These are phyloP conservation scores for Agapornis canus DNA, from an alignment of 2,797 vertebrate species.

Conservation along the genomic window DNA sequence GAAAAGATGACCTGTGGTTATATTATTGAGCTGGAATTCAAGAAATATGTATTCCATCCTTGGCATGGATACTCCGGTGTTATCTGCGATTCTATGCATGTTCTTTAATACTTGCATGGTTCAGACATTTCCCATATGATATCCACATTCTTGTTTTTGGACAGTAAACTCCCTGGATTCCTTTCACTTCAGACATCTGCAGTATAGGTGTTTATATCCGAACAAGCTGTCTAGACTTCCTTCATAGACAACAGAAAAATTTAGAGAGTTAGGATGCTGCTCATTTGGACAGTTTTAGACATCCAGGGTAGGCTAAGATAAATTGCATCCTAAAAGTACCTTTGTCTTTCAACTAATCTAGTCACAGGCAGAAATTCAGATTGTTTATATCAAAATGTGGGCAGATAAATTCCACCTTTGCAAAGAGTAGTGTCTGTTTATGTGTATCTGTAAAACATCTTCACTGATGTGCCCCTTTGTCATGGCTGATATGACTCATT, in stretches of 20 bases:
- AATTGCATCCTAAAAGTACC: neutral
- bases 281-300: slow-evolving; percentile 1
- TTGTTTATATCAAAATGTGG: neutral
- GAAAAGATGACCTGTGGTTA: neutral
- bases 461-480: neutral
- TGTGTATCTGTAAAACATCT: neutral
- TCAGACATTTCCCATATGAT: neutral
- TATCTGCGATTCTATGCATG: neutral
- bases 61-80: neutral
- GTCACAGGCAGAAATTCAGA: neutral
- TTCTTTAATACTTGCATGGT: neutral
- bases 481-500: neutral
- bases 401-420: neutral
- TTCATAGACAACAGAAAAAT: slow-evolving; percentile 2
- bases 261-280: neutral
- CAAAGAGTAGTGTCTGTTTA: neutral
- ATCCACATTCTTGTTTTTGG: neutral
- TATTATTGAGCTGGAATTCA: neutral
- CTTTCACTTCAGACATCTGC: slow-evolving; percentile 38
- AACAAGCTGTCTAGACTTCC: slow-evolving; percentile 38
- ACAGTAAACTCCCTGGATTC: slow-evolving; percentile 10
- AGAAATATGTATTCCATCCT: neutral
- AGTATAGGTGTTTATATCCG: slow-evolving; percentile 20
- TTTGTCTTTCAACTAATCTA: neutral
- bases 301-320: neutral